Evolutionary conservation across 1,140 invertebrate species (phyloP), one percentile per base, ranked within the genome.

Genomic region (Zaprionus nigranus): DNA sequence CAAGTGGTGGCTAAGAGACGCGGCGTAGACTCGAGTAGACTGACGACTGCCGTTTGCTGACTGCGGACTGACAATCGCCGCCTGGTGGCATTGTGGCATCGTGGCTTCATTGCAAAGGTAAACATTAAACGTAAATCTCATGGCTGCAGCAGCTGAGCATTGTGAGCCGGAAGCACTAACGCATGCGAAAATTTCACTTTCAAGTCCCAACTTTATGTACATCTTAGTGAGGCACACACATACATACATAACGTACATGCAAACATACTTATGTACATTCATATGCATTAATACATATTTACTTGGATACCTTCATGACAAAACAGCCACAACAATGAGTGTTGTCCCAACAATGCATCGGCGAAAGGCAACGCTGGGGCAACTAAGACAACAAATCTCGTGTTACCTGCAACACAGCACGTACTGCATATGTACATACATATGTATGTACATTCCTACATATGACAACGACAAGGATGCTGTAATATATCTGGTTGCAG

Each of bases 151-250:
- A 51, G 58, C 82, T 46, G 57, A 69, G 40, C 71, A 64, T 28
- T 70, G 65, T 38, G 61, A 76, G 64, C 75, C 85, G 84, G 81
- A 84, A 88, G 81, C 66, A 59, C 22, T 59, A 49, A 70, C 51
- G 62, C 73, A 70, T 83, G 82, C 58, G 75, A 88, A 78, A 82
- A 87, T 90, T 87, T 87, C 85, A 87, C 84, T 87, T 87, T 87
- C 84, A 65, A 66, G 22, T 70, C 62, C 13, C 60, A 51, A 40
- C 30, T 40, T 63, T 75, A 57, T 73, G 76, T 77, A 75, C 68
- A 77, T 66, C 71, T 73, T 76, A 62, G 71, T 76, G 67, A 43
- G 5, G 38, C 15, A 22, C 2, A 22, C 20, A 38, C 59, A 62
- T 53, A 38, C 65, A 36, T 60, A 11, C 30, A 34, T 34, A 34